These are phyloP conservation scores for Stenopsyche tienmushanensis DNA, from an alignment of 1,140 invertebrate species.

Conservation along the genomic window DNA sequence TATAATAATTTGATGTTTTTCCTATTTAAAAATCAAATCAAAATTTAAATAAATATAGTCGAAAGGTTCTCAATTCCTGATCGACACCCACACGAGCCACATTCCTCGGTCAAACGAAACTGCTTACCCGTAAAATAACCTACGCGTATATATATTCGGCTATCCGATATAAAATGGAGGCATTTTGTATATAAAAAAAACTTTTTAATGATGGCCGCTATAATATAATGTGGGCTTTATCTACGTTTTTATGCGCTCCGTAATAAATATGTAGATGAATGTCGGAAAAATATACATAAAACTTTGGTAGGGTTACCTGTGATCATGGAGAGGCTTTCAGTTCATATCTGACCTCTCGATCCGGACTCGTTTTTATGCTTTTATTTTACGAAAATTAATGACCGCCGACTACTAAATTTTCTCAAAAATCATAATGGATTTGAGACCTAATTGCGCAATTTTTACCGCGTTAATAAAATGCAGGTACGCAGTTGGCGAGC, in stretches of 20 bases:
- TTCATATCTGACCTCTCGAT: not conserved
- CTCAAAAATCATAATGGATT: too few relatives aligned
- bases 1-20: too few relatives aligned
- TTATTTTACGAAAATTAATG: too few relatives aligned
- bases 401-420: too few relatives aligned
- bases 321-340: not conserved
- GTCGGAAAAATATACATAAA: not conserved
- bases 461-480: too few relatives aligned
- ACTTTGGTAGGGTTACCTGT: not conserved
- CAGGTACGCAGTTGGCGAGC: too few relatives aligned
- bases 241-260: slow-evolving; percentile 18
- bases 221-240: slow-evolving; percentile 28
- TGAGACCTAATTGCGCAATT: too few relatives aligned
- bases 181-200: slow-evolving; percentile 27
- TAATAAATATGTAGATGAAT: slow-evolving; percentile 26
- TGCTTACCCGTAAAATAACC: slow-evolving; percentile 24
- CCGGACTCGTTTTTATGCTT: too few relatives aligned
- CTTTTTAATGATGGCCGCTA: slow-evolving; percentile 29
- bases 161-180: slow-evolving; percentile 27
- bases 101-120: slow-evolving; percentile 22
- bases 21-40: too few relatives aligned
- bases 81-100: slow-evolving; percentile 20
- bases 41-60: too few relatives aligned
- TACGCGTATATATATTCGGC: slow-evolving; percentile 6
- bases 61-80: slow-evolving; percentile 17